Evolutionary conservation across 2,888 invertebrate species (phyloP), one percentile per base, ranked within the genome.

Genomic region (Apotomis betuletana): DNA sequence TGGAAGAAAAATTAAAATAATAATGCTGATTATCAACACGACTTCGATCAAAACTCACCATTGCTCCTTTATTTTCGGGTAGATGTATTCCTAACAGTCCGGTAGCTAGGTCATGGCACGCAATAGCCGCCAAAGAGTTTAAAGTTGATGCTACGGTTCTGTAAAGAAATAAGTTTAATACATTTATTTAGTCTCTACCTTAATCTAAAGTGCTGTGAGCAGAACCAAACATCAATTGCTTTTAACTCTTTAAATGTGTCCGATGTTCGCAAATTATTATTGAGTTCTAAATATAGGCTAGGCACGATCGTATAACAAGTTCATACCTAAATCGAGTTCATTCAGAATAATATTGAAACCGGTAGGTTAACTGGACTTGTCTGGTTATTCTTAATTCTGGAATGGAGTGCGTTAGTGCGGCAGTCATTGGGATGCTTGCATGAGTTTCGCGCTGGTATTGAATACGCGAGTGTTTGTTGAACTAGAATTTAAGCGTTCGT

Each of bases 121-220:
- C 96, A 44, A 98, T 97, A 1, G 99, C 98, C 0, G 99, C 96
- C 75, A 99, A 90, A 0, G 98, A 98, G 84, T 98, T 99, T 70
- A 99, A 87, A 0, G 98, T 98, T n/a, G 98, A 97, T 0, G 98
- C 98, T 5, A 99, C 98, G 5, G 99, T 99, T 80, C 98, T 99
- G 89, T 65, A 91, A 71, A 57, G 38, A 67, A 4, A 57, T 10
- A 44, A 27, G 27, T 27, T 27, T 2, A 27, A 27, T 27, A 27
- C 27, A 27, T 27, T 27, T 27, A 27, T 27, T 27, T 27, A 27
- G 27, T 27, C 27, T 27, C 27, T 27, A 27, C 27, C 0, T 27
- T 27, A 27, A 27, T 27, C 27, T 27, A 41, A 41, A 41, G 41
- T 41, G 41, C 6, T 41, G 49, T 9, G 49, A 6, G 3, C 10